Evolutionary conservation across 2,888 invertebrate species (phyloP).

Genomic region (Amiota minor): DNA sequence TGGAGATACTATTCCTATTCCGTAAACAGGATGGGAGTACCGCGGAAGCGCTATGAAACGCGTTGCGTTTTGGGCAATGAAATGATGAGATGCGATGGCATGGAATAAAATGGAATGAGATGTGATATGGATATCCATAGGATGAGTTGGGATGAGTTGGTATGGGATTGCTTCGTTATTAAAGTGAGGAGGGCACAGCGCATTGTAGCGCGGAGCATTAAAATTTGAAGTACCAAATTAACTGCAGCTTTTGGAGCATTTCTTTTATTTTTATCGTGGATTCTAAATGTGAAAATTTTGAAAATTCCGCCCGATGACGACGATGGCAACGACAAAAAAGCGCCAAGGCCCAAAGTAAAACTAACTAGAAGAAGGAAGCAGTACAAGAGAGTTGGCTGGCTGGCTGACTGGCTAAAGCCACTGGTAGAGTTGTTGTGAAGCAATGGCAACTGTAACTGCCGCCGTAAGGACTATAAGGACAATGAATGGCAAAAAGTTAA

Average conservation of each 20-base stretch:
- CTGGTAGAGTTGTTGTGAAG: too few species aligned
- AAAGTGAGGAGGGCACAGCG: slow-evolving; percentile 18
- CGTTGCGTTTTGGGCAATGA: slow-evolving; percentile 4
- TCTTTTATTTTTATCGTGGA: slow-evolving; percentile 58
- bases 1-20: slow-evolving; percentile 4
- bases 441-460: slow-evolving; percentile 37
- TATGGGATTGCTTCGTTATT: background rate
- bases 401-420: too few species aligned
- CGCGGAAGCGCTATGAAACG: slow-evolving; percentile 12
- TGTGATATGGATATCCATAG: background rate
- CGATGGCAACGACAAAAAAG: background rate
- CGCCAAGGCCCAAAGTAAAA: background rate
- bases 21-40: slow-evolving; percentile 21
- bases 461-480: slow-evolving; percentile 19
- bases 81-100: too few species aligned
- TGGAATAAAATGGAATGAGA: too few species aligned
- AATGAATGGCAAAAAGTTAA: slow-evolving; percentile 29
- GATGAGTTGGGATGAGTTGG: background rate
- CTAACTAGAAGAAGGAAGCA: too few species aligned
- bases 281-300: slow-evolving; percentile 62
- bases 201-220: slow-evolving; percentile 53
- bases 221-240: slow-evolving; percentile 68
- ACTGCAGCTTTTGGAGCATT: slow-evolving; percentile 60
- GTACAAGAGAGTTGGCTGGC: too few species aligned
- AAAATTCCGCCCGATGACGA: slow-evolving; percentile 8